A percentile compares a stretch with the other conserved stretches of the same genome.
These are phyloP conservation scores for Strix uralensis DNA, from an alignment of 2,113 vertebrate species.

Conservation along the genomic window DNA sequence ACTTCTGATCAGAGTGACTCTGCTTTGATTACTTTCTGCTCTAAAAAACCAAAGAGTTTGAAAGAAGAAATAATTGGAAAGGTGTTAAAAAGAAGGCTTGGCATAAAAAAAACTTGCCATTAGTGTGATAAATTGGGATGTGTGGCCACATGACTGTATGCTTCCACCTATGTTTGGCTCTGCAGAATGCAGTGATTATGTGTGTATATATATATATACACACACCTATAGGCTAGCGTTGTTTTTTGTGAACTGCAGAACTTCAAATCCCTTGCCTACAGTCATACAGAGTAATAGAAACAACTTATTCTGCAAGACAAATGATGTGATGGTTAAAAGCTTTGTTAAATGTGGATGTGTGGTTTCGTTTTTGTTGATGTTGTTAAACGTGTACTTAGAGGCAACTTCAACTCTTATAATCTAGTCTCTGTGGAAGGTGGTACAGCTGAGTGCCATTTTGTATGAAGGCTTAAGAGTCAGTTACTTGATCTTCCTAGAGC, in stretches of 20 bases:
- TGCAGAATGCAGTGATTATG: neutral
- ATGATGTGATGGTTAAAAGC: neutral
- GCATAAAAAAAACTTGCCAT: neutral
- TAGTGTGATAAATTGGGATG: neutral
- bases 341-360: neutral
- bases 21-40: neutral
- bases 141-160: neutral
- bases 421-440: neutral
- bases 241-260: neutral
- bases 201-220: too few relatives aligned
- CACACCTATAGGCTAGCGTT: neutral
- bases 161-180: neutral
- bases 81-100: neutral
- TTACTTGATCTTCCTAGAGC: neutral
- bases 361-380: neutral
- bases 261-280: neutral
- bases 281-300: neutral
- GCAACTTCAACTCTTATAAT: neutral
- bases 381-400: neutral
- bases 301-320: rapidly evolving
- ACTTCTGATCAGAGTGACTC: neutral
- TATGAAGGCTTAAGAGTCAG: neutral
- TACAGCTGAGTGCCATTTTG: neutral
- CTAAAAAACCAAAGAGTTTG: neutral
- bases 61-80: neutral